Conservation (phyloP, 2,113 vertebrate genomes). For the Sphaerodactylus townsendi region DNA sequence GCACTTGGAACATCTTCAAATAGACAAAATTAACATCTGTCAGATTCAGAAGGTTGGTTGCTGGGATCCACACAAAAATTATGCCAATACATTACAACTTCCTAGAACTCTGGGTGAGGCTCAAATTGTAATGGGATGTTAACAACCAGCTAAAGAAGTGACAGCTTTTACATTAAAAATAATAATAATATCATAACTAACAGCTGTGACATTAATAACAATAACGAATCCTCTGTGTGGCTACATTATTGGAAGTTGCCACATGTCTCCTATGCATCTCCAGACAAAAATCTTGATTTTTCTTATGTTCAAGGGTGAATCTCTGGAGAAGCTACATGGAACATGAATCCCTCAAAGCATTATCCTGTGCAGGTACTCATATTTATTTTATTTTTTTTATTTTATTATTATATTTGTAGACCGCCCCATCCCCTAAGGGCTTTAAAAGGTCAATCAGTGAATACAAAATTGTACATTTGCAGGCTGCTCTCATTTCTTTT, state of each 20-base stretch:
- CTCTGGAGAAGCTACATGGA: background rate
- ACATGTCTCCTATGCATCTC: background rate
- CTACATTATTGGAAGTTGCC: background rate
- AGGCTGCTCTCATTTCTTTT: background rate
- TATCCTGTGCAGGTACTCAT: background rate
- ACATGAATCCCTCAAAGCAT: background rate
- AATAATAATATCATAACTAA: background rate
- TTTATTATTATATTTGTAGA: no score
- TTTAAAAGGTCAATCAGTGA: constrained; percentile 23
- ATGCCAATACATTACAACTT: no score
- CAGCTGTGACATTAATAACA: no score
- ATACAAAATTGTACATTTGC: constrained; percentile 1
- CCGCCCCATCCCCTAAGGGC: no score
- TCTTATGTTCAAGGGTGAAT: background rate
- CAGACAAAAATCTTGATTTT: background rate
- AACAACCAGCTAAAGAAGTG: no score
- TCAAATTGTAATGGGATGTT: no score
- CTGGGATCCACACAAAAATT: no score
- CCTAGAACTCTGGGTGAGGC: no score
- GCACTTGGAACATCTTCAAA: no score
- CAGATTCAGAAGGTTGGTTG: no score
- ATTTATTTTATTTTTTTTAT: no score
- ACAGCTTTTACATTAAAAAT: background rate
- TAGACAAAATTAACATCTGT: no score
- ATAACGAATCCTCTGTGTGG: background rate